Evolutionary conservation across 2,888 invertebrate species (phyloP), one percentile per base, ranked within the genome.

Genomic region (Meliscaeva auricollis): DNA sequence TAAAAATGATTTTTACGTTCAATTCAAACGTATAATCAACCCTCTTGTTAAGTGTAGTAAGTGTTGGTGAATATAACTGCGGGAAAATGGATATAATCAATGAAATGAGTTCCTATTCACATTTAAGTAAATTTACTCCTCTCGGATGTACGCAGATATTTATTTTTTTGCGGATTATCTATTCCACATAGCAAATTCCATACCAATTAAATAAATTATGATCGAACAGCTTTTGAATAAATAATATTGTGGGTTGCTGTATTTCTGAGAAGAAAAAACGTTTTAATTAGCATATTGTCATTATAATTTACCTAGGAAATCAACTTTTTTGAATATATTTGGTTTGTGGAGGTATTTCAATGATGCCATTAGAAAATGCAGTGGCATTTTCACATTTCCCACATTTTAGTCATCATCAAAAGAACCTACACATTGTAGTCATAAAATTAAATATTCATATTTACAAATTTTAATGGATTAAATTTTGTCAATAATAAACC

Each of bases 1-100:
- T 69, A 48, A 69, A 30, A 68, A 38, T 13, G 52, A 46, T 75
- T 75, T 60, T 80, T 48, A 62, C 75, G 69, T 56, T 62, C 44
- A 13, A 62, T 56, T 62, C 44, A 13, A 62, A 11, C 30, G 62
- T 44, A 26, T 44, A 62, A 62, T 44, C 41, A 62, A 62, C n/a
- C 44, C 44, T 30, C 44, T 41, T 60, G 20, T 5, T 44, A 15
- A 13, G 46, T 35, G 35, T 3, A 1, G 11, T 6, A 7, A 1
- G 35, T 0, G 48, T 9, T 20, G 48, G 8, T 48, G 50, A 22
- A 13, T 26, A 26, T 13, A 13, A 1, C 2, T 15, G 5, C 17
- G 2, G 26, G 4, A 26, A 26, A 26, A 26, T 26, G 30, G 52
- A 26, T 52, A 30, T n/a, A 30, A 41, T 13, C 26, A 26, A 4